Conservation (phyloP, 1,140 invertebrate genomes). For the Oppia nitens region DNA sequence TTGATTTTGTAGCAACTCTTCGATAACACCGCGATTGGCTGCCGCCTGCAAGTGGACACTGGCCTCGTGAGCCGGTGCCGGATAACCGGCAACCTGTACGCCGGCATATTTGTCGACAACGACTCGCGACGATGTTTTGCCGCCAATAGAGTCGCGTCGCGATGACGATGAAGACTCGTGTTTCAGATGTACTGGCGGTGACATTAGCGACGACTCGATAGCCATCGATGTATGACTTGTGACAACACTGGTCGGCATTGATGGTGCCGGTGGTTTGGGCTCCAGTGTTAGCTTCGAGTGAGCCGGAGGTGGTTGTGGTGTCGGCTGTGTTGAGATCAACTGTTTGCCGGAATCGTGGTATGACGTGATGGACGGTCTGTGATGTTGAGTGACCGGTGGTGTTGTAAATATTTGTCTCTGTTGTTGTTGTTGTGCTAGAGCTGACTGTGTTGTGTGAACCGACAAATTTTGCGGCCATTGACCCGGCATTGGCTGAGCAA, state of each 20-base stretch:
- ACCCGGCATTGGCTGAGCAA: slow-evolving; percentile 2
- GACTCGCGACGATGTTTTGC: not conserved
- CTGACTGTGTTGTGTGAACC: not conserved
- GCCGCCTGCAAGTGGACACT: not conserved
- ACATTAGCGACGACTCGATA: not conserved
- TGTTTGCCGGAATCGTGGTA: not conserved
- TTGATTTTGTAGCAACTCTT: slow-evolving; percentile 1
- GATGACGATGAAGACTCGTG: not conserved
- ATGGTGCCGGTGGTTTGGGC: not conserved
- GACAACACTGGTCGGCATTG: slow-evolving; percentile 11
- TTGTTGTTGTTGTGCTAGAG: not conserved
- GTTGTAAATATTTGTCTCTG: too few species aligned
- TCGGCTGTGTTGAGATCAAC: not conserved
- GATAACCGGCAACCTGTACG: slow-evolving; percentile 5
- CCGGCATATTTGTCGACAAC: not conserved
- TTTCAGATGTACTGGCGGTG: not conserved
- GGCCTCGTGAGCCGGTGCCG: slow-evolving; percentile 5
- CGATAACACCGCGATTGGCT: not conserved
- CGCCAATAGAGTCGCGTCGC: not conserved
- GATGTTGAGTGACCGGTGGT: too few species aligned
- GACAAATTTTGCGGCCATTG: not conserved
- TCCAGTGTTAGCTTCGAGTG: not conserved
- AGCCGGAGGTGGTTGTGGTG: not conserved
- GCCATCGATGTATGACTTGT: slow-evolving; percentile 6
- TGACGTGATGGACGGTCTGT: not conserved